These are phyloP conservation scores for Crioceris asparagi DNA, from an alignment of 2,888 invertebrate genomes.

Conservation along the genomic window DNA sequence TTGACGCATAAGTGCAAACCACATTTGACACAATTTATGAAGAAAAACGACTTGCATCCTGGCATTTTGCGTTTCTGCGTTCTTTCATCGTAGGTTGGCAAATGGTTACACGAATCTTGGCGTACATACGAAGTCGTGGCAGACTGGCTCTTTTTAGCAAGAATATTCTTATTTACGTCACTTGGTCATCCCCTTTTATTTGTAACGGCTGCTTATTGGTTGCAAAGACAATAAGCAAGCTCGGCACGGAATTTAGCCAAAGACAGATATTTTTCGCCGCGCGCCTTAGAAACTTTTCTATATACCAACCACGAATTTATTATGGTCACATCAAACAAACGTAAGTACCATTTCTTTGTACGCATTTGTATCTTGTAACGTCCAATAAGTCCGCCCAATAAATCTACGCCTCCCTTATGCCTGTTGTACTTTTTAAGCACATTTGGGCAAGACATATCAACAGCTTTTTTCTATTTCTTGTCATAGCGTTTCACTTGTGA, in stretches of 20 bases:
- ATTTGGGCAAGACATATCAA: conserved; percentile 20
- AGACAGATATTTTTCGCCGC: conserved; percentile 1
- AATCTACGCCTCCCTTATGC: conserved; percentile 24
- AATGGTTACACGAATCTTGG: too few species aligned
- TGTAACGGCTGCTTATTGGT: too few species aligned
- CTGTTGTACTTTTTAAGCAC: conserved; percentile 22
- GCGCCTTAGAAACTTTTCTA: not conserved
- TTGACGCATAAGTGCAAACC: too few species aligned
- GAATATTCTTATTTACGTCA: too few species aligned
- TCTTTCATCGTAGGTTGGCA: too few species aligned
- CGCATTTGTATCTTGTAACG: conserved; percentile 17
- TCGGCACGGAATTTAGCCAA: conserved; percentile 7
- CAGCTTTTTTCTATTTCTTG: conserved; percentile 14
- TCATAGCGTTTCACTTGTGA: conserved; percentile 8
- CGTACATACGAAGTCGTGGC: too few species aligned
- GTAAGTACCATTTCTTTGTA: conserved; percentile 14
- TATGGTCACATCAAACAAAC: conserved; percentile 19
- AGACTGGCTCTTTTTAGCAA: too few species aligned
- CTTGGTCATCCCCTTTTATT: too few species aligned
- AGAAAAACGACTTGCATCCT: too few species aligned
- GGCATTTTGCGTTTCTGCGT: too few species aligned
- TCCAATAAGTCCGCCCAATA: conserved; percentile 22
- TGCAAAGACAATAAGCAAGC: conserved; percentile 12
- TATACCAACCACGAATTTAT: conserved; percentile 20
- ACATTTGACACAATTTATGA: too few species aligned